Conservation (phyloP, 1,140 invertebrate genomes). For the Diuraphis noxia region DNA sequence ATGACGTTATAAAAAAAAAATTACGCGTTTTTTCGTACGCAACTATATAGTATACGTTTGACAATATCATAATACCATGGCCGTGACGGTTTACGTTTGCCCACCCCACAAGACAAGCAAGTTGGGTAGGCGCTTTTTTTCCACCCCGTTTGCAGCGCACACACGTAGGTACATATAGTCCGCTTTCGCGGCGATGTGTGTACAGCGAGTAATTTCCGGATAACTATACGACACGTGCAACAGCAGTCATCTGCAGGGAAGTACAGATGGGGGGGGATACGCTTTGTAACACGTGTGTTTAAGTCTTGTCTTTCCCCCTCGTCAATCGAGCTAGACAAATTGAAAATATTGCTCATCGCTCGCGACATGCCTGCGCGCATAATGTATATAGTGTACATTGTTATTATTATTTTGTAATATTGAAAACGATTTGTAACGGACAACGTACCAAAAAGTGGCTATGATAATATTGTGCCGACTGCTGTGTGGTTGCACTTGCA, state of each 20-base stretch:
- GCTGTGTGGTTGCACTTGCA: too few species aligned
- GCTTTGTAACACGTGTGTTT: neutral
- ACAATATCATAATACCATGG: neutral
- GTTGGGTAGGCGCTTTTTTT: neutral
- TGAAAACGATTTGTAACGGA: neutral
- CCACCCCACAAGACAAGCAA: neutral
- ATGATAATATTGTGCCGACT: neutral
- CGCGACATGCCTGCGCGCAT: neutral
- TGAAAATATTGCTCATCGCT: neutral
- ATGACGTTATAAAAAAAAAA: neutral
- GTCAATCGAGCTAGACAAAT: conserved; percentile 16
- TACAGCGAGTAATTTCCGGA: neutral
- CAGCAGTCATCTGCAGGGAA: too few species aligned
- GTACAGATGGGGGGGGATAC: neutral
- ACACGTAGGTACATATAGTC: neutral
- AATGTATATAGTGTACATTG: neutral
- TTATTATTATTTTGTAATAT: neutral
- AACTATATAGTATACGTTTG: too few species aligned
- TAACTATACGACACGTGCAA: conserved; percentile 16
- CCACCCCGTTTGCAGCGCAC: conserved; percentile 20
- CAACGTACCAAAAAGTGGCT: neutral
- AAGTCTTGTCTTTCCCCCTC: neutral
- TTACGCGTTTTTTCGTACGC: neutral
- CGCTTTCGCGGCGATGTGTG: neutral
- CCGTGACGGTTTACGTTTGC: neutral